A percentile compares a stretch with the other conserved stretches of the same genome.
These are phyloP conservation scores for Propithecus coquereli DNA, from an alignment of 2,113 vertebrate species.

Conservation along the genomic window DNA sequence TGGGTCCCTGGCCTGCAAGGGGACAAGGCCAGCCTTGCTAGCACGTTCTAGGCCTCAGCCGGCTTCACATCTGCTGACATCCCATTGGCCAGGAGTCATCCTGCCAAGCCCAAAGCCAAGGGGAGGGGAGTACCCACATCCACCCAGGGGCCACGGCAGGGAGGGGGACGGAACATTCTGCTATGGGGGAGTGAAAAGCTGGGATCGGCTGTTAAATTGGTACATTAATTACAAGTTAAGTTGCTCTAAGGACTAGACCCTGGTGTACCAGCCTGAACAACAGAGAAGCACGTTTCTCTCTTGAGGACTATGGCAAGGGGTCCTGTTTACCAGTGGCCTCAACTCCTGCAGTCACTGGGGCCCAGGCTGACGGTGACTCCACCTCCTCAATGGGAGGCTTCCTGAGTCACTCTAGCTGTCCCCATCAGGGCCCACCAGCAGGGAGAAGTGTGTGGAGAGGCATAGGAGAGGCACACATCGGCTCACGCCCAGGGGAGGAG, in stretches of 20 bases:
- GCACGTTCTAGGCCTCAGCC: background rate
- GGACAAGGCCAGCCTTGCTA: background rate
- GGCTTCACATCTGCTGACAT: background rate
- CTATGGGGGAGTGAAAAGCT: background rate
- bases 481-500: background rate
- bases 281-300: background rate
- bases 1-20: background rate
- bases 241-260: too few species aligned
- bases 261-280: background rate
- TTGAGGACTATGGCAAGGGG: rapidly evolving
- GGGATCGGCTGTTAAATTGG: background rate
- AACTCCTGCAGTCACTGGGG: background rate
- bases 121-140: rapidly evolving
- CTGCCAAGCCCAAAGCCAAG: background rate
- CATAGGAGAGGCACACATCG: too few species aligned
- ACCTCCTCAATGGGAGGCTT: background rate
- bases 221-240: background rate
- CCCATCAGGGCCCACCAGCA: background rate
- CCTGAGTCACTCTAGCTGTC: too few species aligned
- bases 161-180: background rate
- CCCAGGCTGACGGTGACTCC: rapidly evolving
- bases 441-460: background rate
- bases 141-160: rapidly evolving
- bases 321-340: background rate
- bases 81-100: too few species aligned